phyloP scores from a whole-genome alignment of 2,888 invertebrate species.

The Aspidiotus rigidus region DNA sequence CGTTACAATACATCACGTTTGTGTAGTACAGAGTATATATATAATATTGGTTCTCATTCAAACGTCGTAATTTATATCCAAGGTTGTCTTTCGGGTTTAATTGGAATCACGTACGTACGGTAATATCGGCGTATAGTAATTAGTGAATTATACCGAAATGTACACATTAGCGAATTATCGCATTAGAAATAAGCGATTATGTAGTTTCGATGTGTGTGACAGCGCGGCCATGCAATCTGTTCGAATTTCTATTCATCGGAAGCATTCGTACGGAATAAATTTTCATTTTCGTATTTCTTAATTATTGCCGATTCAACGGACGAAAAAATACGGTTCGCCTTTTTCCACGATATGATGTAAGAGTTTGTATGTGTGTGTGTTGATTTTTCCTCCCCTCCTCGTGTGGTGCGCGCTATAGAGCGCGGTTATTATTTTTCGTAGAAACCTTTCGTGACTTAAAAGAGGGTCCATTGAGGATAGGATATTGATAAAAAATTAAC shows the following conservation, averaged over 20 bases:
- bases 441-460: constrained; percentile 2
- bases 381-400: not conserved
- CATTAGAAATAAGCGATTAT: not conserved
- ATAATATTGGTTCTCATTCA: not conserved
- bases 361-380: not conserved
- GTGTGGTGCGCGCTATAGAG: not conserved
- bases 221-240: not conserved
- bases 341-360: not conserved
- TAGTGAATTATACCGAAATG: not conserved
- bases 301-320: not conserved
- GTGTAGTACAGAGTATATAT: too few species aligned
- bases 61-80: not conserved
- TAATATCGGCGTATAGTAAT: not conserved
- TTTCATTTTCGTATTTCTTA: not conserved
- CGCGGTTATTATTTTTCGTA: not conserved
- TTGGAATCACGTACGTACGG: not conserved
- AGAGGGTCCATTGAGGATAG: constrained; percentile 2
- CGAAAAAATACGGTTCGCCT: not conserved
- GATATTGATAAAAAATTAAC: constrained; percentile 4
- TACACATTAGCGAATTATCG: not conserved
- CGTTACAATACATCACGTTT: too few species aligned
- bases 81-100: constrained; percentile 2
- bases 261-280: not conserved
- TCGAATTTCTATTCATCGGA: not conserved
- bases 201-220: not conserved